Evolutionary conservation across 2,888 invertebrate genomes (phyloP), one percentile per base, ranked within the genome.

Genomic region (Branchipolynoe longqiensis): DNA sequence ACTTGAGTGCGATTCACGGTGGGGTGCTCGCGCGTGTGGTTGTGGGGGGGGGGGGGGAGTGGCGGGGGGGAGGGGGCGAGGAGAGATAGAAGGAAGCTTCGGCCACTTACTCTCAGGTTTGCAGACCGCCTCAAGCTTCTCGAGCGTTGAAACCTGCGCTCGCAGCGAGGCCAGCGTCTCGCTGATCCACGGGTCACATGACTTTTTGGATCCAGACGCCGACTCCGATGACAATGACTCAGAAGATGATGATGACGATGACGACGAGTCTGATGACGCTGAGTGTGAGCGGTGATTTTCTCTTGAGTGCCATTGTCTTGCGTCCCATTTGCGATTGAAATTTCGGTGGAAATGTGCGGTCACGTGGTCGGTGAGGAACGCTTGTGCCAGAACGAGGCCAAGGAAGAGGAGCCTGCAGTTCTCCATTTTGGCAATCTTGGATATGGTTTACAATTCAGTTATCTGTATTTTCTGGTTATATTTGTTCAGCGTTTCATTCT

Each of bases 71-170:
- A n/a, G n/a, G n/a, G n/a, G n/a, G n/a, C n/a, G n/a, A n/a, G n/a
- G n/a, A n/a, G n/a, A n/a, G 3, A 56, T 22, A 56, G 2, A 56
- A 56, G n/a, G 25, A 14, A 56, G 56, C 22, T 62, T 3, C 6
- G 22, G 0, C 2, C 4, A 25, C 78, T 78, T 25, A 78, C 78
- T 48, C 31, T 78, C 48, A 0, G 78, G 31, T 28, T 48, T 48
- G 78, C 78, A 78, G 41, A 48, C 28, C 1, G 25, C 48, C n/a
- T 25, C 48, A 3, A 78, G 41, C 54, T 78, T 78, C 78, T 78
- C 48, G 1, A 78, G 48, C 18, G n/a, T 48, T 3, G 78, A 78
- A 1, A 78, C 54, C 28, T 78, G 78, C 28, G 78, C 78, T 25
- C 28, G 41, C 12, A 78, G 78, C 0, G 78, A 78, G 54, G 18